Percentiles rank a stretch among this genome's conserved stretches.
Conservation (phyloP, 2,797 vertebrate genomes). For the Macropus fuliginosus region DNA sequence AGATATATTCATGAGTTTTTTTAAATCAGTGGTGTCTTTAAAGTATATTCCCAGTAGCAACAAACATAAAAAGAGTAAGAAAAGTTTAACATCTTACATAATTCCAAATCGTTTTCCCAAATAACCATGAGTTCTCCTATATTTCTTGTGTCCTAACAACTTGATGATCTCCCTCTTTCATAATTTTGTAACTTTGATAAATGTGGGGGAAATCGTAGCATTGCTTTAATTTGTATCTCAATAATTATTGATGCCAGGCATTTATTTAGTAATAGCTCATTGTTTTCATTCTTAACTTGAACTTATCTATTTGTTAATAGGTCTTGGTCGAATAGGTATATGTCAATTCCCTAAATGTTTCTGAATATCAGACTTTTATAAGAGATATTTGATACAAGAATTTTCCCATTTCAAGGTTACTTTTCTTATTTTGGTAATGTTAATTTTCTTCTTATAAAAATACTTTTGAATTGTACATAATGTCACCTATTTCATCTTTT, state of each 20-base stretch:
- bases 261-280: not conserved
- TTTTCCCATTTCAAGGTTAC: not conserved
- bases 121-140: not conserved
- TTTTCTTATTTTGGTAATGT: not conserved
- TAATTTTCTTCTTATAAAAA: not conserved
- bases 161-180: not conserved
- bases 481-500: not conserved
- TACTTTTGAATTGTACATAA: not conserved
- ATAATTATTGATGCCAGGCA: not conserved
- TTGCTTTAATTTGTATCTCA: not conserved
- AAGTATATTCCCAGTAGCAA: too few species aligned
- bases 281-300: not conserved
- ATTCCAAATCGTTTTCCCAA: too few species aligned
- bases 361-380: not conserved
- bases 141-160: not conserved
- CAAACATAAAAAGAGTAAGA: too few species aligned
- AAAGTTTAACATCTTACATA: too few species aligned
- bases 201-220: not conserved
- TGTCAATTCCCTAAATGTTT: not conserved
- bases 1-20: too few species aligned
- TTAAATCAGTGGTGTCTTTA: too few species aligned
- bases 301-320: not conserved
- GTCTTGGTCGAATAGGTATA: not conserved
- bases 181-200: not conserved
- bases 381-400: not conserved